Evolutionary conservation across 2,113 vertebrate species (phyloP).

Genomic region (Dissostichus mawsoni): DNA sequence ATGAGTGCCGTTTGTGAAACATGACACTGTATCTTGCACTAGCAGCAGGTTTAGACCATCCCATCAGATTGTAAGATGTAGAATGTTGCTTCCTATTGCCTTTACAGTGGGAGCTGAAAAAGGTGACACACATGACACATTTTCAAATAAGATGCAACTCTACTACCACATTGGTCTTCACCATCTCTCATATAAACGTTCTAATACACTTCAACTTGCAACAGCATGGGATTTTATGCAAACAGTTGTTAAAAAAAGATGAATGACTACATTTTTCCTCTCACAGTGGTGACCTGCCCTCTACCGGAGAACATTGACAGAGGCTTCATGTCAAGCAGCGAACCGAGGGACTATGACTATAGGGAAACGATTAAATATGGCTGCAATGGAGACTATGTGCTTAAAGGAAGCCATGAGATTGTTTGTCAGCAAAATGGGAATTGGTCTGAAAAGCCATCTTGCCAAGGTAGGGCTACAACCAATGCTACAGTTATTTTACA

Average conservation of each 20-base stretch:
- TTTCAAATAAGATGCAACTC: background rate
- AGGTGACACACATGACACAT: background rate
- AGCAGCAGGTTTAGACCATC: too few species aligned
- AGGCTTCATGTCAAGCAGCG: slow-evolving; percentile 57
- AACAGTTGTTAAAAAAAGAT: too few species aligned
- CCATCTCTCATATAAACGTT: background rate
- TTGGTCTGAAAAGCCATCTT: slow-evolving; percentile 77
- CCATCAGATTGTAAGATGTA: too few species aligned
- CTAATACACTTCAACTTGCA: background rate
- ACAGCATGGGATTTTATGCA: too few species aligned
- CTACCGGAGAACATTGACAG: slow-evolving; percentile 61
- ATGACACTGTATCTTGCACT: too few species aligned
- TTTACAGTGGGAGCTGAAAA: background rate
- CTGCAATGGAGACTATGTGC: slow-evolving; percentile 53
- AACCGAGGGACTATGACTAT: slow-evolving; percentile 35
- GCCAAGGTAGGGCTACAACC: slow-evolving; percentile 62
- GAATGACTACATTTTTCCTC: background rate
- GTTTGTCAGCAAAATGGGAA: slow-evolving; percentile 64
- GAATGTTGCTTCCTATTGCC: too few species aligned
- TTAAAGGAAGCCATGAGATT: slow-evolving; percentile 54
- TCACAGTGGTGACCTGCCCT: slow-evolving; percentile 72
- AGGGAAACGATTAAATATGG: slow-evolving; percentile 69
- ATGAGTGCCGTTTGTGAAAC: too few species aligned
- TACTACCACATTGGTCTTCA: background rate
- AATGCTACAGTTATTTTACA: background rate